phyloP scores from a whole-genome alignment of 2,888 invertebrate genomes.

The Entomobrya proxima region DNA sequence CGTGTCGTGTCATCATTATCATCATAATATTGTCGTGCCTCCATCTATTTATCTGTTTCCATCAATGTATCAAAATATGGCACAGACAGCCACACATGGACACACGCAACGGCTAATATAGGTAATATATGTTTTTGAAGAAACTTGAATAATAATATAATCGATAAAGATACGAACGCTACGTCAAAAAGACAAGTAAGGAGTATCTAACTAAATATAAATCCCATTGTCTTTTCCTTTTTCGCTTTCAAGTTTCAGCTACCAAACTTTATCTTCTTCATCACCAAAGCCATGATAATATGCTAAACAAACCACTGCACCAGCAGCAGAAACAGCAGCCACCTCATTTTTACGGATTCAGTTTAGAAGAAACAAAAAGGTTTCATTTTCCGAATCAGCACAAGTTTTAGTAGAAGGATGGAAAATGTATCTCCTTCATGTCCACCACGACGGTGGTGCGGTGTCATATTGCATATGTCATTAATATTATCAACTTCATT shows the following conservation, averaged over 20 bases:
- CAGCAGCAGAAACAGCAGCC: too few species aligned
- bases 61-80: too few species aligned
- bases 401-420: not conserved
- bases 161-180: not conserved
- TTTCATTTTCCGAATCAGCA: slow-evolving; percentile 37
- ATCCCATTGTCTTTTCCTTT: slow-evolving; percentile 4
- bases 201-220: not conserved
- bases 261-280: not conserved
- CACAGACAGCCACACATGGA: not conserved
- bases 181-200: not conserved
- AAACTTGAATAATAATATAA: not conserved
- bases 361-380: slow-evolving; percentile 22
- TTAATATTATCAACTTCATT: slow-evolving; percentile 2
- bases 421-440: not conserved
- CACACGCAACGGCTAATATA: not conserved
- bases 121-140: not conserved
- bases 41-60: too few species aligned
- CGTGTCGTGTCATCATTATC: slow-evolving; percentile 37
- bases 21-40: slow-evolving; percentile 1
- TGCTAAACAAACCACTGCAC: too few species aligned
- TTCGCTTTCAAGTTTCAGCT: not conserved
- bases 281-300: too few species aligned
- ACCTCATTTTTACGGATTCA: slow-evolving; percentile 31
- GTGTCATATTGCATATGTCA: not conserved
- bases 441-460: not conserved